Conservation (phyloP, 2,113 vertebrate genomes). For the Pterocles burchelli region DNA sequence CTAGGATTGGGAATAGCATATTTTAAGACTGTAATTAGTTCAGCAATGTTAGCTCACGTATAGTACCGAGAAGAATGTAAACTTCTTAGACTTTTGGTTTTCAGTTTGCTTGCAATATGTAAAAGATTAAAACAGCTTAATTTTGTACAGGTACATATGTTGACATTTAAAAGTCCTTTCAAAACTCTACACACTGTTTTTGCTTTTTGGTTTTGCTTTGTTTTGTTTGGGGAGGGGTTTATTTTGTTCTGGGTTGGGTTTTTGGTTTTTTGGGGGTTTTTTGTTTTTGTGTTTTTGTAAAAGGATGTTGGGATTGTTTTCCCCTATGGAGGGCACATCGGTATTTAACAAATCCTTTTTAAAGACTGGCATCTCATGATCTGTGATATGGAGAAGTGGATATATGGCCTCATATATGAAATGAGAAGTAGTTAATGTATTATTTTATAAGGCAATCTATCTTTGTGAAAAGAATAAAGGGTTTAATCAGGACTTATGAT, state of each 20-base stretch:
- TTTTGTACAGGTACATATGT: slow-evolving; percentile 78
- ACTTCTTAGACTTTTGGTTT: slow-evolving; percentile 71
- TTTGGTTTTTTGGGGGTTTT: too few species aligned
- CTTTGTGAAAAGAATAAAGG: slow-evolving; percentile 72
- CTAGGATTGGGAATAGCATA: slow-evolving; percentile 82
- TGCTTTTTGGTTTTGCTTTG: slow-evolving; percentile 48
- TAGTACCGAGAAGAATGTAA: slow-evolving; percentile 76
- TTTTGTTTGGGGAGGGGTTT: background rate
- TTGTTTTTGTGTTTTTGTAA: slow-evolving; percentile 12
- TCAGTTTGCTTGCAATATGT: slow-evolving; percentile 72
- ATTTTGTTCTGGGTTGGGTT: slow-evolving; percentile 23
- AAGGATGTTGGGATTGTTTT: slow-evolving; percentile 63
- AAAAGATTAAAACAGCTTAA: slow-evolving; percentile 75
- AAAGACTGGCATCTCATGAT: slow-evolving; percentile 74
- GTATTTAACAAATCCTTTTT: slow-evolving; percentile 76
- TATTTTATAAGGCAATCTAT: slow-evolving; percentile 79
- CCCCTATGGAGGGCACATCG: slow-evolving; percentile 55
- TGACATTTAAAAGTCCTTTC: slow-evolving; percentile 71
- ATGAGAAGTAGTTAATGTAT: slow-evolving; percentile 73
- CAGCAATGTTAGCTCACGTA: slow-evolving; percentile 76
- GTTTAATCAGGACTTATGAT: slow-evolving; percentile 68
- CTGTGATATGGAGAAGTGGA: slow-evolving; percentile 52
- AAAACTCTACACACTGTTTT: slow-evolving; percentile 57
- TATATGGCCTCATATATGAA: slow-evolving; percentile 62
- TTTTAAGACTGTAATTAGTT: slow-evolving; percentile 76